Evolutionary conservation across 2,113 vertebrate species (phyloP), one percentile per base, ranked within the genome.

Genomic region (Sterrhoptilus dennistouni): DNA sequence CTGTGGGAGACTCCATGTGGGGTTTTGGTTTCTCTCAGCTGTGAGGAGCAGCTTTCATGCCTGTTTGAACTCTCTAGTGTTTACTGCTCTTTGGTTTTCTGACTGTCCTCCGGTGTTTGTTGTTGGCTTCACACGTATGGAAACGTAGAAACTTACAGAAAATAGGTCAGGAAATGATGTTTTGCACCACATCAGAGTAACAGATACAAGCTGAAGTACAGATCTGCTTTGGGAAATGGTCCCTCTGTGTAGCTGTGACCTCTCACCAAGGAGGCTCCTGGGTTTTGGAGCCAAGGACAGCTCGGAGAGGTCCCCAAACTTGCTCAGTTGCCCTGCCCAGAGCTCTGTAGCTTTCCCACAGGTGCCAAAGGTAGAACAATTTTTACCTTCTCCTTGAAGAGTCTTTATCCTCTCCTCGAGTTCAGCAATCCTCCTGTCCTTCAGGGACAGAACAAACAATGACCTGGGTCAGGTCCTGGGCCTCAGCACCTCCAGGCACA

Each of bases 381-480:
- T 77, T 57, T 95, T 97, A 98, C 98, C 98, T 95, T 94, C 94
- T 49, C 47, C 47, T 83, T 98, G 96, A 12, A 97, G 95, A 49
- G 63, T 65, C 91, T 91, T 97, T 66, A 99, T 93, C 93, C 98
- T 95, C 50, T 98, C 93, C 90, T 99, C 97, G 71, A 99, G 96
- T 15, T 95, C 86, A 18, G 96, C 88, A 84, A 99, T 99, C 96
- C 90, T 98, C 93, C 83, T 81, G 12, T 98, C 98, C 99, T 99
- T 82, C 40, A 93, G 89, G 87, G 87, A 33, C 57, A 90, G 77
- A 95, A 69, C 18, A 95, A 89, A 83, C 1, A 12, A 49, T 21
- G 44, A 47, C 15, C 75, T 27, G 21, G 12, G 52, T 90, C 63
- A 87, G 78, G 27, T 72, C 49, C 71, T 70, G 63, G 88, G 31